Evolutionary conservation across 2,888 invertebrate species (phyloP).

Genomic region (Drosophila kambysellisi): DNA sequence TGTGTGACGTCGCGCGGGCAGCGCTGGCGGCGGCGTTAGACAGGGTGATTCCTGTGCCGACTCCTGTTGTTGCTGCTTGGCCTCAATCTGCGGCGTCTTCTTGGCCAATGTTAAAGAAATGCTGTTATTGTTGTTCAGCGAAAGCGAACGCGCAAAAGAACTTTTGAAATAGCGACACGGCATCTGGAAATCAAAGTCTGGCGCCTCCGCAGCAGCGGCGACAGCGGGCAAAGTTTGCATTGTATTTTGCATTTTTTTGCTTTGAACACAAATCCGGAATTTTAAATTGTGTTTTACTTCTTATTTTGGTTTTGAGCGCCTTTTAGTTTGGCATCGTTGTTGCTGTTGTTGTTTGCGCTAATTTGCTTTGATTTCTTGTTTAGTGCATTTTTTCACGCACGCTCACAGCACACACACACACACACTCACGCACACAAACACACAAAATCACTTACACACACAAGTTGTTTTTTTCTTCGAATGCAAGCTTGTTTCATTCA

Average conservation of each 20-base stretch:
- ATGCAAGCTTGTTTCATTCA: conserved; percentile 37
- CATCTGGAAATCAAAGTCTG: conserved; percentile 84
- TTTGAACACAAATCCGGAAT: conserved; percentile 33
- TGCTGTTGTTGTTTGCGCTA: conserved; percentile 26
- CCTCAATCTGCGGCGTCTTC: conserved; percentile 63
- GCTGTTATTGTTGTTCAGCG: conserved; percentile 79
- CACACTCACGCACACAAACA: conserved; percentile 7
- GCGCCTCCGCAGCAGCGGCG: conserved; percentile 48
- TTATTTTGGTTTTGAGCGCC: conserved; percentile 16
- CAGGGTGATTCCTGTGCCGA: conserved; percentile 39
- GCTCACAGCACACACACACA: conserved; percentile 27
- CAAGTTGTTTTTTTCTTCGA: conserved; percentile 24
- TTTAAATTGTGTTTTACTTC: conserved; percentile 15
- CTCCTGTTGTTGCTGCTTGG: conserved; percentile 40
- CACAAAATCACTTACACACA: conserved; percentile 17
- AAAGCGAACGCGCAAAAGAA: conserved; percentile 86
- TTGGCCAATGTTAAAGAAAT: conserved; percentile 58
- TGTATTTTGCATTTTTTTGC: conserved; percentile 44
- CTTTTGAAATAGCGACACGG: conserved; percentile 86
- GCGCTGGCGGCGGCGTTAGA: conserved; percentile 74
- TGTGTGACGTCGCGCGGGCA: conserved; percentile 76
- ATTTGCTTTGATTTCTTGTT: conserved; percentile 44
- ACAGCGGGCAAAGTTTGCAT: conserved; percentile 54
- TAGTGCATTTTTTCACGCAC: conserved; percentile 70
- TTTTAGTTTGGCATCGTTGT: conserved; percentile 60